A percentile compares a stretch with the other conserved stretches of the same genome.
These are phyloP conservation scores for Aphaenogaster ashmeadi DNA, from an alignment of 1,140 invertebrate species.

Conservation along the genomic window DNA sequence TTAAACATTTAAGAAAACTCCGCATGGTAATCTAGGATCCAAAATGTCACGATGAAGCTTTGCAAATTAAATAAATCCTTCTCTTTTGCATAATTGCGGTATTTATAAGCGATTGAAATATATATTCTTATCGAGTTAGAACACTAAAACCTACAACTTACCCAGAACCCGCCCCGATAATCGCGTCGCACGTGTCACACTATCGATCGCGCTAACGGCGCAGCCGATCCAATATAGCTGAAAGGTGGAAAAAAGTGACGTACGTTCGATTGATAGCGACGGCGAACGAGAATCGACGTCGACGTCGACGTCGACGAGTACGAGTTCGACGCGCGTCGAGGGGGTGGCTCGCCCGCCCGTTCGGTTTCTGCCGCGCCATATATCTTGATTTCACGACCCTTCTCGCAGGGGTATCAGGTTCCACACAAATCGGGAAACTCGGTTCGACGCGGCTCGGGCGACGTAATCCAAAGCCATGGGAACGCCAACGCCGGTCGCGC, in stretches of 20 bases:
- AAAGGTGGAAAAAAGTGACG: constrained; percentile 57
- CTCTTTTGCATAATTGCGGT: background rate
- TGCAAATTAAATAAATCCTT: background rate
- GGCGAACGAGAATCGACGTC: constrained; percentile 47
- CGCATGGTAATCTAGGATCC: background rate
- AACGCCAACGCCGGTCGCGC: constrained; percentile 60
- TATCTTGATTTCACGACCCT: constrained; percentile 87
- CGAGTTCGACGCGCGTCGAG: background rate
- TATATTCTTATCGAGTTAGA: constrained; percentile 11
- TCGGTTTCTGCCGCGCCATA: constrained; percentile 74
- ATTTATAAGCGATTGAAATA: background rate
- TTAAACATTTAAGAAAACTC: background rate
- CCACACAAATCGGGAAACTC: constrained; percentile 86
- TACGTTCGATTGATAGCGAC: constrained; percentile 51
- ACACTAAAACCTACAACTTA: background rate
- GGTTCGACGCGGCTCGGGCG: constrained; percentile 57
- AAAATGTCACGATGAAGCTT: background rate
- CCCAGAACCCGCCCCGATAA: constrained; percentile 1
- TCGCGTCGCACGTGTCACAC: background rate
- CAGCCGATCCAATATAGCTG: constrained; percentile 50
- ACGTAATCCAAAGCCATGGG: constrained; percentile 82
- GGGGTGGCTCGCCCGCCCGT: constrained; percentile 14
- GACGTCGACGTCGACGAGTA: constrained; percentile 37
- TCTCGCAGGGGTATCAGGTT: constrained; percentile 86
- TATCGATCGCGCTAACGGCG: constrained; percentile 39